Percentiles rank a stretch among this genome's conserved stretches.
Conservation (phyloP, 1,140 invertebrate genomes). For the Nomia melanderi region DNA sequence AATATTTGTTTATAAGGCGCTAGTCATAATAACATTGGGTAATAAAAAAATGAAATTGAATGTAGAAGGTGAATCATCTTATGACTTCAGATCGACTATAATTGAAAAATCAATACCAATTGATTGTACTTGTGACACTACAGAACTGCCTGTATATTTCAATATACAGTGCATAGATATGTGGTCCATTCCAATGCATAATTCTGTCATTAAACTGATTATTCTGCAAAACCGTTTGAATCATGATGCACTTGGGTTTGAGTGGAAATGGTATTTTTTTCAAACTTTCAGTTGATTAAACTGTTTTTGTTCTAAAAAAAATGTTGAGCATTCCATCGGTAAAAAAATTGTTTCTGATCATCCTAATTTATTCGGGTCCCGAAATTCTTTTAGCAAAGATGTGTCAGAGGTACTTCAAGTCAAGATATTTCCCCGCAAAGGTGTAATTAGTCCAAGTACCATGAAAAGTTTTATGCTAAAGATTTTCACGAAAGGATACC, state of each 20-base stretch:
- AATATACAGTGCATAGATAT: constrained; percentile 56
- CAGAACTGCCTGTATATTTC: constrained; percentile 66
- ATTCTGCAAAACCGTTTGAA: constrained; percentile 66
- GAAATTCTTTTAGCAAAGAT: constrained; percentile 48
- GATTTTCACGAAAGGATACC: constrained; percentile 40
- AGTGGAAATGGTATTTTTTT: constrained; percentile 67
- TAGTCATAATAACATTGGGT: constrained; percentile 57
- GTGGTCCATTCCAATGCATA: constrained; percentile 40
- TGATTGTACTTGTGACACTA: constrained; percentile 8
- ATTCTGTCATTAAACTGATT: constrained; percentile 57
- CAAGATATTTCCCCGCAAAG: constrained; percentile 60
- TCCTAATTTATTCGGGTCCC: too few species aligned
- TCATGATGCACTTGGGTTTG: constrained; percentile 64
- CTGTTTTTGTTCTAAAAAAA: background rate
- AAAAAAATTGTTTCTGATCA: too few species aligned
- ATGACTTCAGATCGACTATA: background rate
- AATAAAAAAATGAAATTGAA: constrained; percentile 50
- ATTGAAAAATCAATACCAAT: constrained; percentile 19
- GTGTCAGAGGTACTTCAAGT: constrained; percentile 57
- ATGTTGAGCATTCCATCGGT: too few species aligned
- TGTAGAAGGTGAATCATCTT: constrained; percentile 58
- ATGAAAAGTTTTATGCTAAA: constrained; percentile 65
- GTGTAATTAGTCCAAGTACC: constrained; percentile 64
- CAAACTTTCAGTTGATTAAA: background rate
- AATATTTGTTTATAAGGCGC: constrained; percentile 49